Conservation (phyloP, 2,888 invertebrate genomes). For the Villa cingulata region DNA sequence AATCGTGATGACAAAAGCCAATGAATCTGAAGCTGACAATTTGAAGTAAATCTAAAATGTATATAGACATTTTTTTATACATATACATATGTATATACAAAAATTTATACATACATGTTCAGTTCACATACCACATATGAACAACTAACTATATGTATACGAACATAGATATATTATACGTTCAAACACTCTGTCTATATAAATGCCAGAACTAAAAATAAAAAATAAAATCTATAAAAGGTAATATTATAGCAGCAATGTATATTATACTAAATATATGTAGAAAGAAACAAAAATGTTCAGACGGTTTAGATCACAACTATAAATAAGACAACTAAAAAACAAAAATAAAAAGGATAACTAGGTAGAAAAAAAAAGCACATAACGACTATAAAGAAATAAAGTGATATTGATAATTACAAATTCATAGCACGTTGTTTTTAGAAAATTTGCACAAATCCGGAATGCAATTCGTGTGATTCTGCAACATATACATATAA, state of each 20-base stretch:
- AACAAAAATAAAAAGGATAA: neutral
- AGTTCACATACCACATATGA: no score
- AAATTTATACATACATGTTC: no score
- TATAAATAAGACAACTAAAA: neutral
- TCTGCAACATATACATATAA: slow-evolving; percentile 8
- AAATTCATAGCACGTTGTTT: slow-evolving; percentile 11
- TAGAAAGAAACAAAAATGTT: neutral
- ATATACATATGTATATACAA: no score
- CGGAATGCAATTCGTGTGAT: slow-evolving; percentile 14
- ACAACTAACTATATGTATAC: no score
- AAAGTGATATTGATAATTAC: slow-evolving; percentile 8
- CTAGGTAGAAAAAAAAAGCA: neutral
- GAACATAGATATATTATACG: no score
- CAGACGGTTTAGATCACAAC: neutral
- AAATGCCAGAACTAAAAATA: no score
- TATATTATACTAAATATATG: neutral
- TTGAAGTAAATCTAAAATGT: neutral
- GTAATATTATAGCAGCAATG: no score
- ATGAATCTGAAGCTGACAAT: slow-evolving; percentile 1
- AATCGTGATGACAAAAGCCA: slow-evolving; percentile 10
- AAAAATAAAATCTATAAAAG: no score
- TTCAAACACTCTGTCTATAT: no score
- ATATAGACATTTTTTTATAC: neutral
- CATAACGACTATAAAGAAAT: neutral
- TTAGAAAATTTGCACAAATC: slow-evolving; percentile 13